Conservation (phyloP, 2,113 vertebrate species). For the Hemibagrus wyckioides region DNA sequence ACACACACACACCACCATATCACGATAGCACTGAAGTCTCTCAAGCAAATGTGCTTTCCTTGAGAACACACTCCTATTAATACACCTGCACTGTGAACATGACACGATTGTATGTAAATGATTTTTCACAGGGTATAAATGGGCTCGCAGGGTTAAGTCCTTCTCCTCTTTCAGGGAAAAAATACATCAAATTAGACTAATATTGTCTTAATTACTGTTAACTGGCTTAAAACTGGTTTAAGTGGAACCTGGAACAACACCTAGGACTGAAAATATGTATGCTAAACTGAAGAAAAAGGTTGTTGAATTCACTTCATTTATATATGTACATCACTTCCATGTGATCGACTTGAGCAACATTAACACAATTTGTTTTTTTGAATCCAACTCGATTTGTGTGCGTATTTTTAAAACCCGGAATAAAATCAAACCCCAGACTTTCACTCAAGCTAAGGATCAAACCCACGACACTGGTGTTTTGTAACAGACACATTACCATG, state of each 20-base stretch:
- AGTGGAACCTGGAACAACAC: not conserved
- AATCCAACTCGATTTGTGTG: no score
- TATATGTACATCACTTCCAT: no score
- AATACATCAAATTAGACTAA: not conserved
- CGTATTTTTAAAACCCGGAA: no score
- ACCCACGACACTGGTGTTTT: no score
- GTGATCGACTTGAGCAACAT: no score
- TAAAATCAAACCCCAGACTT: no score
- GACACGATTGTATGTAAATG: not conserved
- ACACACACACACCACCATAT: not conserved
- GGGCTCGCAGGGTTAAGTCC: not conserved
- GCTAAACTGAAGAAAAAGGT: not conserved
- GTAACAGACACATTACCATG: no score
- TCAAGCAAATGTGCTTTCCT: not conserved
- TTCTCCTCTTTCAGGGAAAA: not conserved
- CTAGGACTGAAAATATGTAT: not conserved
- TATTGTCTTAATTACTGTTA: not conserved
- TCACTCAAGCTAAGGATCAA: no score
- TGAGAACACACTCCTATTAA: not conserved
- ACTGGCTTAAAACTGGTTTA: not conserved
- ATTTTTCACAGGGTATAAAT: not conserved
- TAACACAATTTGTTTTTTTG: no score
- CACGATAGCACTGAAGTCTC: not conserved
- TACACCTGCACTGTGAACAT: not conserved
- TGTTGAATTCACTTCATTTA: no score